phyloP scores from a whole-genome alignment of 1,140 invertebrate genomes.

The Thaumatotibia leucotreta region DNA sequence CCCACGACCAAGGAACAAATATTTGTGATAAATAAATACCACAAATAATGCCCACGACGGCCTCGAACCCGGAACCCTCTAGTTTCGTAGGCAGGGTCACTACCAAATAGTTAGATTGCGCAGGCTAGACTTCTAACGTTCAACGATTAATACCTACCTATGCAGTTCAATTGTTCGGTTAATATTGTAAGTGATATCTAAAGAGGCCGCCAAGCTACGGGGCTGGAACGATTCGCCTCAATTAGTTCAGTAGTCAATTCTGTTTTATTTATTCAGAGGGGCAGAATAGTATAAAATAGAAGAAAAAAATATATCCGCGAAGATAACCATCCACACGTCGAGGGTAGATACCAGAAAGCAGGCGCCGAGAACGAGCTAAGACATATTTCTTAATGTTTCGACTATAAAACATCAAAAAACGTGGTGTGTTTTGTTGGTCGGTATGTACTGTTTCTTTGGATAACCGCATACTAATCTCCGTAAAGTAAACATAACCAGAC shows the following conservation, averaged over 20 bases:
- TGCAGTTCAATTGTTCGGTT: constrained; percentile 28
- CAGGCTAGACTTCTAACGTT: too few species aligned
- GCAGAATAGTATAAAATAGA: constrained; percentile 41
- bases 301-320: constrained; percentile 30
- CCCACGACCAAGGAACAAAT: too few species aligned
- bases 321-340: constrained; percentile 46
- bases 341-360: constrained; percentile 11
- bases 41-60: too few species aligned
- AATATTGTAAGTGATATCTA: constrained; percentile 30
- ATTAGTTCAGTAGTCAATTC: constrained; percentile 48
- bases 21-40: too few species aligned
- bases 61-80: too few species aligned
- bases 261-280: constrained; percentile 53
- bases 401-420: not conserved
- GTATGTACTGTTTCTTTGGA: not conserved
- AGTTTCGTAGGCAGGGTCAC: too few species aligned
- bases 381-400: not conserved
- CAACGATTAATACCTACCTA: constrained; percentile 27
- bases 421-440: not conserved
- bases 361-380: not conserved
- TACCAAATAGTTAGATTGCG: too few species aligned
- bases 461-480: not conserved
- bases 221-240: constrained; percentile 40
- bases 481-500: not conserved
- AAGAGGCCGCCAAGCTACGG: constrained; percentile 23